phyloP scores from a whole-genome alignment of 2,113 vertebrate species.

The Patagioenas fasciata region DNA sequence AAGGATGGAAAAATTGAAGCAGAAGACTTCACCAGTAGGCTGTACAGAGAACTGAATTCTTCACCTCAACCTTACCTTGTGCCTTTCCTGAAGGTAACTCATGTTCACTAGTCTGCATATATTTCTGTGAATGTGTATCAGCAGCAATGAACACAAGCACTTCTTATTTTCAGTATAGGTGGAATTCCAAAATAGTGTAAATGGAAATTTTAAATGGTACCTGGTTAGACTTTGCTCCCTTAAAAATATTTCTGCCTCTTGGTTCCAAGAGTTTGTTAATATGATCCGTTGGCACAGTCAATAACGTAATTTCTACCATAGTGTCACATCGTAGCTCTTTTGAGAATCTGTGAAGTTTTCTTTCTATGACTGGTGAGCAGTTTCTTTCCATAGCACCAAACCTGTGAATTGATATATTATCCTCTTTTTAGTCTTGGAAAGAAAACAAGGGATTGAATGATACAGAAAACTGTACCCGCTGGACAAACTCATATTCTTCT shows the following conservation, averaged over 20 bases:
- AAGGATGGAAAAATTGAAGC: constrained; percentile 96
- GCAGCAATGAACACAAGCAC: background rate
- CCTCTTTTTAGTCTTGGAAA: background rate
- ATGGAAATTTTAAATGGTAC: background rate
- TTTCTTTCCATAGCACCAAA: background rate
- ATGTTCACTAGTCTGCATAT: background rate
- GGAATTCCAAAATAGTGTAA: background rate
- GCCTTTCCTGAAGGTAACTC: constrained; percentile 96
- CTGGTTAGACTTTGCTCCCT: background rate
- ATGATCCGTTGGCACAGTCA: background rate
- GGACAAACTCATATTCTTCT: background rate
- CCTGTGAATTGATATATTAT: background rate
- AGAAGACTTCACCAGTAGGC: constrained; percentile 95
- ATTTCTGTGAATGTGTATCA: background rate
- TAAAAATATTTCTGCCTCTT: background rate
- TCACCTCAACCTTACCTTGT: constrained; percentile 98
- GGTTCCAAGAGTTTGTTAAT: background rate
- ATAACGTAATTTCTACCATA: background rate
- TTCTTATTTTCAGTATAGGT: background rate
- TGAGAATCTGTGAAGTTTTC: background rate
- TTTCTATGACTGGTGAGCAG: background rate
- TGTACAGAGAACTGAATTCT: constrained; percentile 97
- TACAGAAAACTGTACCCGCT: background rate
- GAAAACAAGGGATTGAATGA: background rate
- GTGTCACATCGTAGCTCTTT: background rate